A percentile compares a stretch with the other conserved stretches of the same genome.
Conservation (phyloP, 2,797 vertebrate genomes). For the Psittacula derbiana region DNA sequence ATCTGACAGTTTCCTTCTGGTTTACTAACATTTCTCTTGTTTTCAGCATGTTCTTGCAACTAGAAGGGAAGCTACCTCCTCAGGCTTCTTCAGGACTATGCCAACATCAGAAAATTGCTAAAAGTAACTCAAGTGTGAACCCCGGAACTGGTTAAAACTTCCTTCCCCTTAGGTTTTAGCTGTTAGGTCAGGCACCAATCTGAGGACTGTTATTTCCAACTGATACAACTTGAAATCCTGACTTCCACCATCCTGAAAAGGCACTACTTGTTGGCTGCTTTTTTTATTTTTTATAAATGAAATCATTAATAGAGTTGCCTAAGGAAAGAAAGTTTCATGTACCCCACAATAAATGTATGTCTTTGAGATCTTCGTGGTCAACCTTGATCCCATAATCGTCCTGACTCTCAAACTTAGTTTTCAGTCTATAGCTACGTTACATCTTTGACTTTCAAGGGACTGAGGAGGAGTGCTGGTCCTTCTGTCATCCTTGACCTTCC, state of each 20-base stretch:
- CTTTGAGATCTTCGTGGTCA: not conserved
- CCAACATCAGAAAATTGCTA: not conserved
- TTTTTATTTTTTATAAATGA: not conserved
- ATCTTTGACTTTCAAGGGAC: not conserved
- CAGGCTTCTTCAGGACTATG: not conserved
- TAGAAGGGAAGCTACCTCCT: not conserved
- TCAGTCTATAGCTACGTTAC: not conserved
- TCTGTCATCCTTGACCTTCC: not conserved
- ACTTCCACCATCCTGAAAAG: not conserved
- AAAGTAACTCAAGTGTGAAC: fast-evolving
- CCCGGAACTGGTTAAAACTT: not conserved
- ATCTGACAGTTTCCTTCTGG: not conserved
- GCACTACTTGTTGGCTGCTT: fast-evolving
- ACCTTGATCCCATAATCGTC: not conserved
- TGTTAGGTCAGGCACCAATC: not conserved
- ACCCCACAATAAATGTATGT: not conserved
- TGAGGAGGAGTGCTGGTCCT: not conserved
- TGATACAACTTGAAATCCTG: not conserved
- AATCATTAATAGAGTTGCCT: not conserved
- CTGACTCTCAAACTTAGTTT: not conserved
- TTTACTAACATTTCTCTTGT: not conserved
- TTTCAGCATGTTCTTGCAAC: not conserved
- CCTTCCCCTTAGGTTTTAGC: not conserved
- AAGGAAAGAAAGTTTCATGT: not conserved
- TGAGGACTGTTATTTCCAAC: not conserved